phyloP scores from a whole-genome alignment of 2,113 vertebrate species.

The Strigops habroptila region DNA sequence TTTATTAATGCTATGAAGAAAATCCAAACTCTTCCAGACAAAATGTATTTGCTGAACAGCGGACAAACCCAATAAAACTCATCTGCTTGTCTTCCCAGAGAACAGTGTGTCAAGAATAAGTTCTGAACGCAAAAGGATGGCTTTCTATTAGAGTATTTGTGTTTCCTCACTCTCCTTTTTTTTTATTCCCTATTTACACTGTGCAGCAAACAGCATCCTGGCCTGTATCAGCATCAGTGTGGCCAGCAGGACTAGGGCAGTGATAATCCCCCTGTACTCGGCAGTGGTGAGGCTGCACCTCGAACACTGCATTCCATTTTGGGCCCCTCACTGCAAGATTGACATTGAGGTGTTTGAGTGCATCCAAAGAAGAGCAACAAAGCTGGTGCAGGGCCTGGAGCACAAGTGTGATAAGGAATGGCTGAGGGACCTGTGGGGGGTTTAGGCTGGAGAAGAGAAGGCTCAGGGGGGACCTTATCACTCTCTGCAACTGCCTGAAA shows the following conservation, averaged over 20 bases:
- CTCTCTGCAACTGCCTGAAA: too few species aligned
- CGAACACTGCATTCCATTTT: neutral
- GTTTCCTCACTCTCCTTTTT: neutral
- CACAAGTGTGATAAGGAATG: neutral
- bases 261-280: rapidly evolving
- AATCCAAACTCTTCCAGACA: neutral
- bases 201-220: neutral
- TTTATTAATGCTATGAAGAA: neutral
- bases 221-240: neutral
- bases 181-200: neutral
- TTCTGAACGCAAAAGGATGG: neutral
- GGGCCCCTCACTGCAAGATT: neutral
- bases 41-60: neutral
- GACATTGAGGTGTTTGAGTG: neutral
- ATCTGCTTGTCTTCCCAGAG: neutral
- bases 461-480: too few species aligned
- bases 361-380: neutral
- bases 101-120: neutral
- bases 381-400: neutral
- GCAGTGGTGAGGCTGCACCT: neutral
- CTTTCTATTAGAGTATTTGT: neutral
- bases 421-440: too few species aligned
- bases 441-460: too few species aligned
- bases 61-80: neutral
- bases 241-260: neutral